phyloP scores from a whole-genome alignment of 2,888 invertebrate genomes.

The Trichogramma dendrolimi region DNA sequence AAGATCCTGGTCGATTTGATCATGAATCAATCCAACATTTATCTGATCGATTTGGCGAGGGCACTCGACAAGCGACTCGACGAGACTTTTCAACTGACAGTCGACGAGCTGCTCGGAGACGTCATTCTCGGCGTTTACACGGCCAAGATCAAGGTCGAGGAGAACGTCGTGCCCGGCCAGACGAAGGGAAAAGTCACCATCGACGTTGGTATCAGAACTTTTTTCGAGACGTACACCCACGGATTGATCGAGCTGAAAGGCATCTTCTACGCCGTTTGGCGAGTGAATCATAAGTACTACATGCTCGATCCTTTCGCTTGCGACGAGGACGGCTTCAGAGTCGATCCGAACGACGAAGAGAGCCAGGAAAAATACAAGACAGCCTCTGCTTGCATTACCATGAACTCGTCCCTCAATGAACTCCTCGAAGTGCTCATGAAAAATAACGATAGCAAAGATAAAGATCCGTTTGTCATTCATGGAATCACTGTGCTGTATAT shows the following conservation, averaged over 20 bases:
- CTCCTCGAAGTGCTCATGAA: conserved; percentile 40
- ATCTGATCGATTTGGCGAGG: conserved; percentile 42
- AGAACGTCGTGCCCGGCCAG: conserved; percentile 42
- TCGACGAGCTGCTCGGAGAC: conserved; percentile 43
- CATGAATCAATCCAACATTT: conserved; percentile 47
- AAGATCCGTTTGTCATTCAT: conserved; percentile 44
- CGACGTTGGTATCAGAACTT: conserved; percentile 38
- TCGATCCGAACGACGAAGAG: conserved; percentile 32
- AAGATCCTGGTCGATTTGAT: conserved; percentile 43
- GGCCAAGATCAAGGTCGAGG: conserved; percentile 42
- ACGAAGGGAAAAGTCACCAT: conserved; percentile 36
- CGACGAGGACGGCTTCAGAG: conserved; percentile 42
- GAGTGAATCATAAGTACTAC: conserved; percentile 43
- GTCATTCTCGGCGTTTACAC: conserved; percentile 45
- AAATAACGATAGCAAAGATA: conserved; percentile 42
- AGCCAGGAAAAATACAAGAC: conserved; percentile 30
- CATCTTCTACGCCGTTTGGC: conserved; percentile 45
- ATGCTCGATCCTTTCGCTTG: conserved; percentile 47
- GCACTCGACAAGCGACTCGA: conserved; percentile 41
- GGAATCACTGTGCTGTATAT: conserved; percentile 42
- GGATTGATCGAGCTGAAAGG: conserved; percentile 45
- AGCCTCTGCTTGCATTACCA: conserved; percentile 39
- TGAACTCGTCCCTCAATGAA: conserved; percentile 45
- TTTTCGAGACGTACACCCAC: conserved; percentile 34
- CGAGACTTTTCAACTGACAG: conserved; percentile 36